These are phyloP conservation scores for Takifugu flavidus DNA, from an alignment of 2,113 vertebrate genomes.

Conservation along the genomic window DNA sequence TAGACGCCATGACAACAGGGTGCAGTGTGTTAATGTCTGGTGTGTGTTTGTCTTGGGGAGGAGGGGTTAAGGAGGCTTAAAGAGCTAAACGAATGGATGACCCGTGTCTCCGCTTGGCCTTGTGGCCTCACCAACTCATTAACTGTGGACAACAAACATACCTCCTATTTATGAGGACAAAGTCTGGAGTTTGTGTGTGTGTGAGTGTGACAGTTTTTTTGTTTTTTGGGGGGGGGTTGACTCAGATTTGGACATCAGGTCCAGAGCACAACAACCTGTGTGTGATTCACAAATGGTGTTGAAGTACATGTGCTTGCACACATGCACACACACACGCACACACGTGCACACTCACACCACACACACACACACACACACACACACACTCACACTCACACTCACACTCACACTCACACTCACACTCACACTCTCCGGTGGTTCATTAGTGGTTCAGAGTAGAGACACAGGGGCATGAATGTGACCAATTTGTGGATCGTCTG, in stretches of 20 bases:
- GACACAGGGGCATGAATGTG: constrained; percentile 38
- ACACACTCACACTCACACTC: constrained; percentile 12
- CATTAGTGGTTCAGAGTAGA: neutral
- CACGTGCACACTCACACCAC: constrained; percentile 25
- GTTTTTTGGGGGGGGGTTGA: too few species aligned
- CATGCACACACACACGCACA: constrained; percentile 34
- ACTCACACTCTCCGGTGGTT: too few species aligned
- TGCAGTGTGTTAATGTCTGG: too few species aligned
- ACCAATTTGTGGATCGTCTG: constrained; percentile 55
- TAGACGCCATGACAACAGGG: constrained; percentile 14
- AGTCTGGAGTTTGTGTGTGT: constrained; percentile 29
- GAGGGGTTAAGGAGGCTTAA: constrained; percentile 11
- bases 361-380: constrained; percentile 26
- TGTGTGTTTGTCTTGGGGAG: neutral
- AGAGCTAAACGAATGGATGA: constrained; percentile 44
- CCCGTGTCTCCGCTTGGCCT: constrained; percentile 42
- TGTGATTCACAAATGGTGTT: neutral
- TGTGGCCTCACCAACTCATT: constrained; percentile 50
- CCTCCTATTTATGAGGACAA: constrained; percentile 62
- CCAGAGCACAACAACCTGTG: too few species aligned
- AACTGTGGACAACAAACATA: constrained; percentile 45
- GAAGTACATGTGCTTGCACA: neutral
- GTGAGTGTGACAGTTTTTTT: neutral
- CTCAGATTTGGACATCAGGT: too few species aligned
- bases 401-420: constrained; percentile 18